Percentiles rank a stretch among this genome's conserved stretches.
phyloP scores from a whole-genome alignment of 2,888 invertebrate species.

The Dryococelus australis region DNA sequence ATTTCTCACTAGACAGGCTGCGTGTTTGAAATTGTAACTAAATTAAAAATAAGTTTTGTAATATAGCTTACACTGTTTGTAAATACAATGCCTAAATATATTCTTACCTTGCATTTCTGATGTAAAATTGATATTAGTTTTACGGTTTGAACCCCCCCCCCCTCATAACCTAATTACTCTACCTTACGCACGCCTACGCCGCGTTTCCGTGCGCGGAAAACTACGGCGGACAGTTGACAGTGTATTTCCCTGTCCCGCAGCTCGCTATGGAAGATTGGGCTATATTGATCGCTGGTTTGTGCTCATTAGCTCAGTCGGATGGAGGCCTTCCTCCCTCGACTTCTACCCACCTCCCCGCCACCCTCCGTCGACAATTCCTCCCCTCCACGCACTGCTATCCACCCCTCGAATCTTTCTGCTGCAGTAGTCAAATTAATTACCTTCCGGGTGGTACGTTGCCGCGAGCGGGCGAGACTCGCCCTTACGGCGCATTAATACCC shows the following conservation, averaged over 20 bases:
- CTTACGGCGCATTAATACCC: neutral
- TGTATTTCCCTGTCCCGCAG: neutral
- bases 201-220: neutral
- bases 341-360: neutral
- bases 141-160: too few species aligned
- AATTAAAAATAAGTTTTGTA: too few species aligned
- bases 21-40: too few species aligned
- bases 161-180: too few species aligned
- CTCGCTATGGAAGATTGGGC: neutral
- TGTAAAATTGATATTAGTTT: too few species aligned
- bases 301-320: conserved; percentile 10
- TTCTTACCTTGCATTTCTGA: too few species aligned
- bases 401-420: conserved; percentile 8
- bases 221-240: neutral
- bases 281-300: conserved; percentile 16
- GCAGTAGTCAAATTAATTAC: neutral
- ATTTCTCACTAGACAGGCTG: too few species aligned
- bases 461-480: too few species aligned
- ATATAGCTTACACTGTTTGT: too few species aligned
- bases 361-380: neutral
- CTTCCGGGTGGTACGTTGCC: neutral
- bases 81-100: too few species aligned
- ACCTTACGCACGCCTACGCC: too few species aligned
- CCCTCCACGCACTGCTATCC: neutral
- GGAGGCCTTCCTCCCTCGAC: conserved; percentile 6